Base-by-base conservation (phyloP, 2,888 invertebrate genomes). In the Amiota mariae region DNA sequence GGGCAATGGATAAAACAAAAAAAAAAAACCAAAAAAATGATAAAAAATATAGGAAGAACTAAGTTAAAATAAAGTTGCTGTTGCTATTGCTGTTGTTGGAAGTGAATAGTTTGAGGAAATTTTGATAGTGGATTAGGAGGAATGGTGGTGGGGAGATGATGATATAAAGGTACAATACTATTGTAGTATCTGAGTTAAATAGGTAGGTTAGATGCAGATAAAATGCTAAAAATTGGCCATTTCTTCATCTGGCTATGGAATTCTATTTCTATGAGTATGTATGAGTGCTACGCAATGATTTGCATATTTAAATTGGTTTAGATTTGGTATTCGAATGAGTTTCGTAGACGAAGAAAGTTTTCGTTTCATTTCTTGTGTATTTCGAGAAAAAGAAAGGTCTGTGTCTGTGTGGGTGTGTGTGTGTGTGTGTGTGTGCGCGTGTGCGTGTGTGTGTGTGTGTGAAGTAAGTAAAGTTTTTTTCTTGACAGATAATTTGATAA, bases 51-150 rank as follows among this genome's bases (percentile, higher is more conserved):
- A 57, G 15, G 57, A 13, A 83, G 24, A 24, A 82, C 82, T 85
- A 85, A 84, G 84, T 82, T 84, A 80, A 82, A 82, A 84, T 84
- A 82, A 84, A 81, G 81, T 82, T 36, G 36, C 6, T 36, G 24
- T 24, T 24, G 24, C 24, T 24, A 3, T 24, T 24, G 24, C 24
- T 24, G 36, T 36, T 59, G 59, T 59, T 20, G 59, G 59, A 59
- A 59, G 20, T 20, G 59, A 59, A 59, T 59, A 20, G 59, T 59
- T 59, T 59, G 20, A 59, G 59, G 24, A 59, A 59, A 59, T 59
- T 59, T 59, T 15, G 15, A 59, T 36, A 36, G 36, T 36, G 36
- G 36, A 36, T 36, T 36, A 36, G 36, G 36, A 36, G 36, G 8
- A 6, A 36, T 36, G 36, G 24, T 36, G 8, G 0, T 36, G 4